Evolutionary conservation across 2,113 vertebrate genomes (phyloP), one percentile per base, ranked within the genome.

Genomic region (Herpailurus yagouaroundi): DNA sequence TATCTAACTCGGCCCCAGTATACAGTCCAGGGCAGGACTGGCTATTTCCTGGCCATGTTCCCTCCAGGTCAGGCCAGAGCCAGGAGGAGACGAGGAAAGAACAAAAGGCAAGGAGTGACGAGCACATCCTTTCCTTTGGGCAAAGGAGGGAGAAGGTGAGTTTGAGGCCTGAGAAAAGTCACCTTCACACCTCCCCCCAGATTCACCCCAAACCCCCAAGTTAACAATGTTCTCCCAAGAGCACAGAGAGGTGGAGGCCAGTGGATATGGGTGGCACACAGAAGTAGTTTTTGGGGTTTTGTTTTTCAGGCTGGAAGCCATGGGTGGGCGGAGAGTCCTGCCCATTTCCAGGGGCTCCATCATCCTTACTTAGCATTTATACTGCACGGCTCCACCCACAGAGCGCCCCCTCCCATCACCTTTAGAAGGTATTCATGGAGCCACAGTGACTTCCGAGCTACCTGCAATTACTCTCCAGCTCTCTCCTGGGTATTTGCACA

Each of bases 401-500:
- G 60, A 83, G 41, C 8, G 4, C 77, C 89, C 73, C 89, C 94
- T 69, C 93, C 77, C 57, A 36, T 55, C 79, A 48, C 23, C 5
- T n/a, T 73, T 50, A 68, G 91, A 83, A 60, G n/a, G n/a, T 38
- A 41, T 94, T 52, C 74, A 55, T 38, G 48, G 60, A 95, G 68
- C 63, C 7, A 9, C 13, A 1, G 66, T 36, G 77, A n/a, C 15
- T 29, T 69, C 38, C 77, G 38, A 89, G 71, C 93, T 55, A 48
- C 27, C 19, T 48, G 48, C 77, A 41, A 33, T 86, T 55, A 91
- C 86, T 83, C 94, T 73, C 74, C 38, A 48, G 69, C 69, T 96
- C 77, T 94, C 76, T 90, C 63, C 92, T 73, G 92, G n/a, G 83
- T 36, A 69, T 76, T 93, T 64, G 45, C 5, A 45, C 48, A 48